A percentile compares a stretch with the other conserved stretches of the same genome.
Conservation (phyloP, 2,797 vertebrate genomes). For the Ispidina lecontei region DNA sequence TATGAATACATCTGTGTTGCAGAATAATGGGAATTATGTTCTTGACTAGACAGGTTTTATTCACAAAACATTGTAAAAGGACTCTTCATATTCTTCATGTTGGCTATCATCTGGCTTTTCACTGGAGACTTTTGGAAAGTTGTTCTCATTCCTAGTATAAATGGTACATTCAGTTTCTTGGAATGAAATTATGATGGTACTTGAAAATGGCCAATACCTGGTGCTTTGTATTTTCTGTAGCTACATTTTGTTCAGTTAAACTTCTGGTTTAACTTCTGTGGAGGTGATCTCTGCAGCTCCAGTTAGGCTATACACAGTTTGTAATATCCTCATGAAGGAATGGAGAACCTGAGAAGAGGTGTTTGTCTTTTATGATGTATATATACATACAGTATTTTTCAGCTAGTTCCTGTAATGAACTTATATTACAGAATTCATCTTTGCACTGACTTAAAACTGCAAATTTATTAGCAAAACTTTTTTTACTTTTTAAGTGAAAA, state of each 20-base stretch:
- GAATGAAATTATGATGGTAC: not conserved
- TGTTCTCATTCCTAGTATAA: not conserved
- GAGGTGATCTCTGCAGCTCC: not conserved
- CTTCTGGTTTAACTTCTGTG: not conserved
- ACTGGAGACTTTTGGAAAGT: not conserved
- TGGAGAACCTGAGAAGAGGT: not conserved
- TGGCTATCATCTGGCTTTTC: not conserved
- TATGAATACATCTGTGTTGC: not conserved
- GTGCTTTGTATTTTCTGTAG: not conserved
- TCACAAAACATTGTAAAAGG: not conserved
- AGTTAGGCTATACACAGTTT: not conserved
- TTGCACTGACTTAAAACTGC: constrained; percentile 43
- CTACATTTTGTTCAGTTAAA: not conserved
- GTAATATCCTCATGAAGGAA: not conserved
- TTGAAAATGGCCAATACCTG: not conserved
- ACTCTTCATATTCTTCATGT: not conserved
- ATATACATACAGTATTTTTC: not conserved
- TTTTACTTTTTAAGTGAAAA: constrained; percentile 23
- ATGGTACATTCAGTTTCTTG: not conserved
- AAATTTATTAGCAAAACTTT: constrained; percentile 64
- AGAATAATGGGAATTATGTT: not conserved
- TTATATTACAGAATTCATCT: constrained; percentile 13
- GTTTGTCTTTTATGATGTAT: not conserved
- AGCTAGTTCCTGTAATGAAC: constrained; percentile 8
- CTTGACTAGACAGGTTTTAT: not conserved